Evolutionary conservation across 2,113 vertebrate genomes (phyloP), one percentile per base, ranked within the genome.

Genomic region (Brachionichthys hirsutus): DNA sequence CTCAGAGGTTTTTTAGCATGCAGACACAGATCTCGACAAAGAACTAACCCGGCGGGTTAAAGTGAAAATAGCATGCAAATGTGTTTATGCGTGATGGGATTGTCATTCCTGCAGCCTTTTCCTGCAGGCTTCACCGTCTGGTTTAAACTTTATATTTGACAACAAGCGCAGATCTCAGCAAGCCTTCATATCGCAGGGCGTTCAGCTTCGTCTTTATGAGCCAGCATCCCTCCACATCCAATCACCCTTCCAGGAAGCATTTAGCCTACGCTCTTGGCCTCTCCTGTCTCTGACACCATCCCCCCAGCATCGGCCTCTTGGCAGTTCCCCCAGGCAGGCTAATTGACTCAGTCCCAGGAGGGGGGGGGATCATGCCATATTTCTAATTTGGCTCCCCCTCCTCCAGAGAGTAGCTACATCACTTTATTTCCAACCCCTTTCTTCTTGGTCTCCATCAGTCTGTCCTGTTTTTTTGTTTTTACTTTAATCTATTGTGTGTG

Each of bases 311-410:
- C 80, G 45, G 63, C 69, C 81, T 78, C 75, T 20, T 82, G 84
- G 73, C 85, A 85, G 85, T 74, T 82, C 70, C 80, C 81, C 71
- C 76, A 79, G 81, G 77, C 82, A 82, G 82, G 81, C 86, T 89
- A 88, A 88, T 89, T 88, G 88, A 85, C 83, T 85, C 81, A 46
- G 43, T 87, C 88, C 83, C 84, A 76, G 66, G 86, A 80, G 86
- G 78, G 58, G n/a, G 63, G 70, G 78, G 78, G 83, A 88, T 87
- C 84, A 82, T 85, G 81, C 60, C 80, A 82, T 81, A 82, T 85
- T 85, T 85, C 82, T 83, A 79, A 89, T 87, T 87, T 87, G 81
- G 77, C 79, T 81, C 83, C 78, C 57, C 84, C 80, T 85, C 77
- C 68, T 80, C 59, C 64, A 77, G 73, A 85, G 85, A 83, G 85